A percentile compares a stretch with the other conserved stretches of the same genome.
Evolutionary conservation across 2,888 invertebrate species (phyloP).

Genomic region (Andrena minutula): DNA sequence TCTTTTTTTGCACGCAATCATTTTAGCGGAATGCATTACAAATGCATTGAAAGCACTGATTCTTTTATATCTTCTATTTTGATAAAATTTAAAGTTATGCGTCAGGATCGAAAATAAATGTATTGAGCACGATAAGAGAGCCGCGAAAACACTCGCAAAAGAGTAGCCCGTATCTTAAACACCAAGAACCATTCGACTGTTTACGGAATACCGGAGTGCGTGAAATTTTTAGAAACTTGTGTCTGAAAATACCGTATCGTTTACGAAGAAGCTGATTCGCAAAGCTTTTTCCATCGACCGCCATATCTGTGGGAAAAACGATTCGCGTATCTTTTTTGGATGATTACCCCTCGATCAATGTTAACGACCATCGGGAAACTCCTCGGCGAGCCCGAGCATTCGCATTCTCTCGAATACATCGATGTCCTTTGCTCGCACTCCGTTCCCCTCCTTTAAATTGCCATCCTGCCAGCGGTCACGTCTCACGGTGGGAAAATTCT

Average conservation of each 20-base stretch:
- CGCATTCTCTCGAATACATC: not conserved
- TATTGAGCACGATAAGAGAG: constrained; percentile 16
- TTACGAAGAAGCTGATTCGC: not conserved
- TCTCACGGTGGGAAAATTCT: not conserved
- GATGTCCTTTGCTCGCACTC: constrained; percentile 16
- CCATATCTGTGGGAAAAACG: not conserved
- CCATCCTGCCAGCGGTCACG: not conserved
- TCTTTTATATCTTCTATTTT: constrained; percentile 16
- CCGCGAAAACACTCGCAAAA: constrained; percentile 15
- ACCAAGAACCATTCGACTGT: constrained; percentile 4
- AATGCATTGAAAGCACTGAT: not conserved
- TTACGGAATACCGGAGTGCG: not conserved
- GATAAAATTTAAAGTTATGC: constrained; percentile 17
- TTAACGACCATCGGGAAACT: constrained; percentile 15
- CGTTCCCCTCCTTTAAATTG: not conserved
- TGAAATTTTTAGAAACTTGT: not conserved
- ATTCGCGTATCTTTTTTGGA: not conserved
- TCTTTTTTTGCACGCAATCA: not conserved
- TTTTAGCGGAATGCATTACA: not conserved
- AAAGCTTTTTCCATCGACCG: not conserved
- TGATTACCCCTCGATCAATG: constrained; percentile 28
- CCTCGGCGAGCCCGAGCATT: not conserved
- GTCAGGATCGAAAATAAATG: constrained; percentile 23
- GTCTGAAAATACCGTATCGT: not conserved
- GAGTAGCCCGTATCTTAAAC: constrained; percentile 3